Evolutionary conservation across 1,140 invertebrate species (phyloP), one percentile per base, ranked within the genome.

Genomic region (Papilio helenus): DNA sequence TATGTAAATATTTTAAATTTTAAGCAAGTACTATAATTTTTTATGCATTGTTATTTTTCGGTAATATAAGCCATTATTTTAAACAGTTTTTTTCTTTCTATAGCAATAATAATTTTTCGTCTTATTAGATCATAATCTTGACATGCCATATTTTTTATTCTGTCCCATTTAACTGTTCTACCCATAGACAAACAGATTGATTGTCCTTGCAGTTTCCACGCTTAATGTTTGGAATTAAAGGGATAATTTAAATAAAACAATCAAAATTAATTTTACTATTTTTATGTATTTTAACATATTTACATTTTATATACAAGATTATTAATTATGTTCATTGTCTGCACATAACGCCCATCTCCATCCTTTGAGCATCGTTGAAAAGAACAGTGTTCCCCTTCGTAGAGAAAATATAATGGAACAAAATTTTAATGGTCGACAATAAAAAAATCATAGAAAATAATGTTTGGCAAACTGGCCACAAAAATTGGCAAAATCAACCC

Each of bases 291-390:
- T 90, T 88, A 86, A 89, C 83, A 86, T 94, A 93, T 94, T 90
- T 93, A 94, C 91, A 92, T 92, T 92, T 92, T 94, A 94, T 94
- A 88, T 94, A 94, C 93, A 94, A 90, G 76, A 85, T 89, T 88
- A 84, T 87, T 81, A 85, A 84, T 87, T 81, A 85, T 84, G 61
- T 81, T 82, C 83, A 78, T 73, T 49, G 81, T 81, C 80, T 84
- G 82, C 84, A 80, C 78, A 81, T 85, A 83, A 81, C 81, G 82
- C 65, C 81, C 83, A 86, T 86, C 84, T 61, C 79, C 85, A 8
- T 86, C 87, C 74, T 81, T 92, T 93, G 91, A 93, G 91, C 91
- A 90, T 88, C 82, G 76, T 51, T 79, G 83, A 55, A 79, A 76
- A n/a, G 71, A 72, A 58, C n/a, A 23, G 4, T 39, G 7, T 58